phyloP scores from a whole-genome alignment of 2,888 invertebrate genomes.

The Melieria omissa region DNA sequence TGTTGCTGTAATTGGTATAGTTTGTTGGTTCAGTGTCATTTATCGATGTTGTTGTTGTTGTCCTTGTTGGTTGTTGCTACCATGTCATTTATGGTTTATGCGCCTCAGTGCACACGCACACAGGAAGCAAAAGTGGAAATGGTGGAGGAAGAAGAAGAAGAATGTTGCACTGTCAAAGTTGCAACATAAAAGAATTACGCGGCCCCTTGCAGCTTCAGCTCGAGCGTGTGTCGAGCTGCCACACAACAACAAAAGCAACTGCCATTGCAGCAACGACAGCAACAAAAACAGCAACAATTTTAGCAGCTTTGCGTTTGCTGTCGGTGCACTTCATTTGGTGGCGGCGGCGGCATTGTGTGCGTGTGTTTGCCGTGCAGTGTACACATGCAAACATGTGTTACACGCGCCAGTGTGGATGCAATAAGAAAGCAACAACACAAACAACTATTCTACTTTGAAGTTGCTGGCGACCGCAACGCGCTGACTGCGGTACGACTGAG shows the following conservation, averaged over 20 bases:
- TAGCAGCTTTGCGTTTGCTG: slow-evolving; percentile 21
- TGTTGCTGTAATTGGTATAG: too few species aligned
- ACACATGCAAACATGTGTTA: background rate
- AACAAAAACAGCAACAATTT: slow-evolving; percentile 15
- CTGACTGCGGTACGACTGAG: background rate
- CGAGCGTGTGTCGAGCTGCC: background rate
- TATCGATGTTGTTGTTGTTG: too few species aligned
- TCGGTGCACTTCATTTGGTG: slow-evolving; percentile 16
- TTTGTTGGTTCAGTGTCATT: too few species aligned
- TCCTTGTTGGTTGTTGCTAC: too few species aligned
- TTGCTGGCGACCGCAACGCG: slow-evolving; percentile 1
- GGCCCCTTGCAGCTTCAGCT: background rate
- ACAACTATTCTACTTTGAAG: too few species aligned
- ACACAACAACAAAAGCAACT: background rate
- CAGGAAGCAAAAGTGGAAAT: too few species aligned
- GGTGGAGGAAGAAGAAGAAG: too few species aligned
- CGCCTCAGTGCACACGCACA: too few species aligned
- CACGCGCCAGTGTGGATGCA: background rate
- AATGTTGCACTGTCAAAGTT: too few species aligned
- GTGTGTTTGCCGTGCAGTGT: background rate
- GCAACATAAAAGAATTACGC: background rate
- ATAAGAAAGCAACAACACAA: too few species aligned
- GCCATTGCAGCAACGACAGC: background rate
- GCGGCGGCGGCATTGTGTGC: background rate
- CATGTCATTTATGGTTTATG: too few species aligned